A percentile compares a stretch with the other conserved stretches of the same genome.
phyloP scores from a whole-genome alignment of 2,797 vertebrate genomes.

The Thripadectes ignobilis region DNA sequence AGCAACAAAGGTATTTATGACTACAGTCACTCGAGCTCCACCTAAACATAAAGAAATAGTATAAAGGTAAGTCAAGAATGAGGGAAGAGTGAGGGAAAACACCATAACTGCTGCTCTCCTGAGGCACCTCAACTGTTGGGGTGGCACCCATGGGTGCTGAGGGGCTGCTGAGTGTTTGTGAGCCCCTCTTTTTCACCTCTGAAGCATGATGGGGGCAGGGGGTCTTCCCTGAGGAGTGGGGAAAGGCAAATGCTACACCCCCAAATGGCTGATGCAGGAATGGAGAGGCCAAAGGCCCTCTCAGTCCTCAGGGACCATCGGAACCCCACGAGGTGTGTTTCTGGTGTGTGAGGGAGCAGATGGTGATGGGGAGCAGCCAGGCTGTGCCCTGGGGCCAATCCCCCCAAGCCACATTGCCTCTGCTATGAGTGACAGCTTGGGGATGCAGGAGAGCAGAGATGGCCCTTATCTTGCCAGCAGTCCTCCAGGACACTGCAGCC shows the following conservation, averaged over 20 bases:
- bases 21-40: neutral
- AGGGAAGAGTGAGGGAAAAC: neutral
- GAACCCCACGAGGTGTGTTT: rapidly evolving
- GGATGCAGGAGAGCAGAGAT: rapidly evolving
- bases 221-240: neutral
- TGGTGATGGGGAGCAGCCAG: rapidly evolving
- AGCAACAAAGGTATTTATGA: neutral
- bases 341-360: rapidly evolving
- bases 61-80: neutral
- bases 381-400: rapidly evolving
- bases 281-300: neutral
- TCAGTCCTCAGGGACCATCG: rapidly evolving
- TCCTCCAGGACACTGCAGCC: rapidly evolving
- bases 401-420: rapidly evolving
- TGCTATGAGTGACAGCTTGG: rapidly evolving
- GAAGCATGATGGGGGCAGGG: neutral
- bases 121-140: rapidly evolving
- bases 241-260: neutral
- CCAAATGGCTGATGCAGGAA: rapidly evolving
- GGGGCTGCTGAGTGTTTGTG: neutral
- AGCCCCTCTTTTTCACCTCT: neutral
- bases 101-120: neutral
- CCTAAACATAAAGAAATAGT: neutral
- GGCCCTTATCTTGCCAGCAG: rapidly evolving
- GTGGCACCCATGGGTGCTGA: neutral